Percentiles rank a stretch among this genome's conserved stretches.
Conservation (phyloP, 1,140 invertebrate genomes). For the Lysiphlebus fabarum region DNA sequence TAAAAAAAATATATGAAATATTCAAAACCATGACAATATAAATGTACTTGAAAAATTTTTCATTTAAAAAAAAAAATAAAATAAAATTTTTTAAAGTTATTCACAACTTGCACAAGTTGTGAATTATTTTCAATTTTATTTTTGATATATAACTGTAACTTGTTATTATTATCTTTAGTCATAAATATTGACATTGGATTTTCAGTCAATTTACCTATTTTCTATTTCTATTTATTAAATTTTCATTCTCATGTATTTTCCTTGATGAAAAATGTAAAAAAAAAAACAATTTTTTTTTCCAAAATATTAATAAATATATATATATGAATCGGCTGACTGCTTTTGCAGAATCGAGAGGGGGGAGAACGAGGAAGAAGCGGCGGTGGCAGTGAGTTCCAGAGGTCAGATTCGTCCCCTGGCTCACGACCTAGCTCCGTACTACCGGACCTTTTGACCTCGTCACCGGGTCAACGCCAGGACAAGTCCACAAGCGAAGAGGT, state of each 20-base stretch:
- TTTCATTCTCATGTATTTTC: background rate
- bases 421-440: constrained; percentile 83
- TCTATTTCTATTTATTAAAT: background rate
- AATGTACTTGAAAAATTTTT: constrained; percentile 3
- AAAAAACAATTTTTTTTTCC: background rate
- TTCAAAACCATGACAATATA: constrained; percentile 12
- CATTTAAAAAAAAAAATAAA: constrained; percentile 10
- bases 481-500: constrained; percentile 94
- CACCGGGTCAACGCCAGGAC: constrained; percentile 83
- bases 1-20: constrained; percentile 3
- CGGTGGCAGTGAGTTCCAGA: constrained; percentile 62
- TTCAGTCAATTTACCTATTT: constrained; percentile 5
- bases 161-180: background rate
- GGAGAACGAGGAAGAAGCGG: constrained; percentile 55
- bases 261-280: constrained; percentile 5
- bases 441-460: constrained; percentile 86
- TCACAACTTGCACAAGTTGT: background rate
- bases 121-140: background rate
- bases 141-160: too few relatives aligned
- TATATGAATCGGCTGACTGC: constrained; percentile 3
- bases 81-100: constrained; percentile 6
- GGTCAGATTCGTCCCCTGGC: constrained; percentile 61
- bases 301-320: constrained; percentile 12
- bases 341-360: constrained; percentile 62
- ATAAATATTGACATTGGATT: constrained; percentile 13